Evolutionary conservation across 2,113 vertebrate genomes (phyloP).

Genomic region (Hyperopisus bebe): DNA sequence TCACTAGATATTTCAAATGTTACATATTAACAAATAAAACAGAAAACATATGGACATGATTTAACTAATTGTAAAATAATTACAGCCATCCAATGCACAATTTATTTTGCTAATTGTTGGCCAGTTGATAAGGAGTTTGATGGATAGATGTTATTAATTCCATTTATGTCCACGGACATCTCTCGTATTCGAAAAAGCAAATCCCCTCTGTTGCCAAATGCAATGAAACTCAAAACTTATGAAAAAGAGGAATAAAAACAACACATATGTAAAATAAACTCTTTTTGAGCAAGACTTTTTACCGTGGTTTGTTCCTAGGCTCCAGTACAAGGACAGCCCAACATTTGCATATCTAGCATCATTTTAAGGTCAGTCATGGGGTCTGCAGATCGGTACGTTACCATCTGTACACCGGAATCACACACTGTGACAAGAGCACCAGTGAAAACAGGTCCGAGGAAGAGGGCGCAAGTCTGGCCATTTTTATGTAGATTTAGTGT

Average conservation of each 20-base stretch:
- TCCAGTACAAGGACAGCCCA: neutral
- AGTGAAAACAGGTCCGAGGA: neutral
- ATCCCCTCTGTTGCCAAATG: conserved; percentile 21
- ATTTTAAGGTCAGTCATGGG: neutral
- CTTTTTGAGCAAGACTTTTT: neutral
- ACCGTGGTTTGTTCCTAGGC: neutral
- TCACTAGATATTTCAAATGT: neutral
- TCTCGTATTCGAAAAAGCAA: neutral
- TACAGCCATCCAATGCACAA: conserved; percentile 39
- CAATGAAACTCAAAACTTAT: neutral
- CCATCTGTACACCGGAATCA: neutral
- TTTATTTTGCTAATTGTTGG: conserved; percentile 41
- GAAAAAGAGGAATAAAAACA: neutral
- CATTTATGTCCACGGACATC: conserved; percentile 29
- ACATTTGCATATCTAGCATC: neutral
- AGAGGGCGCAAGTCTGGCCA: neutral
- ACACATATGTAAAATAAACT: neutral
- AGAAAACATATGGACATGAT: conserved; percentile 43
- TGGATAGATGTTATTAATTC: conserved; percentile 47
- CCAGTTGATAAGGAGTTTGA: conserved; percentile 44
- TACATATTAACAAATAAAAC: conserved; percentile 23
- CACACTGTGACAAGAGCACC: neutral
- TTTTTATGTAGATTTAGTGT: neutral
- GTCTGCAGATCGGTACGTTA: neutral
- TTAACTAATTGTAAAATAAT: conserved; percentile 46